These are phyloP conservation scores for Radopholus similis DNA, from an alignment of 1,140 invertebrate genomes.

Conservation along the genomic window DNA sequence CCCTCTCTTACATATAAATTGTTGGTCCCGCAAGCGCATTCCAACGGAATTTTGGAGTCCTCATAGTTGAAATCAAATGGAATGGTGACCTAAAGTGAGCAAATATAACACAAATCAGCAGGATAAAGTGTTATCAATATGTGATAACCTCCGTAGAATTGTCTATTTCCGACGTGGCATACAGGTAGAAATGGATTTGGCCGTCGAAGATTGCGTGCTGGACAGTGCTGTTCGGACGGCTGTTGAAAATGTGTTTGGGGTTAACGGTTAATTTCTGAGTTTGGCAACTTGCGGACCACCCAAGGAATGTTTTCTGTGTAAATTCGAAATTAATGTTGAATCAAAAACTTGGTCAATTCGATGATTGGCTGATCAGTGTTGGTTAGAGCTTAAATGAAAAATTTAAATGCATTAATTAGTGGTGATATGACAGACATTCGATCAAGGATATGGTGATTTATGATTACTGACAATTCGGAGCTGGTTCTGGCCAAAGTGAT, in stretches of 20 bases:
- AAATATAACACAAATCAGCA: neutral
- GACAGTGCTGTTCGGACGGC: slow-evolving; percentile 30
- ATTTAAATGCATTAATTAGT: neutral
- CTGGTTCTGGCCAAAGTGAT: no score
- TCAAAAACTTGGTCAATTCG: neutral
- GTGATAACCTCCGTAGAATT: slow-evolving; percentile 19
- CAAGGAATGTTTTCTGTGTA: neutral
- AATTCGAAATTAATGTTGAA: neutral
- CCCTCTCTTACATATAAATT: neutral
- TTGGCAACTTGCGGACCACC: slow-evolving; percentile 28
- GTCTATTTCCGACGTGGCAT: slow-evolving; percentile 33
- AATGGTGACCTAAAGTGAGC: slow-evolving; percentile 35
- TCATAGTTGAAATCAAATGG: slow-evolving; percentile 38
- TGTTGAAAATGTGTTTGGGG: no score
- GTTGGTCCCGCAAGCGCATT: slow-evolving; percentile 24
- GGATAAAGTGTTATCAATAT: neutral
- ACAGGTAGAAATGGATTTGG: slow-evolving; percentile 28
- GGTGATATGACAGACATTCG: no score
- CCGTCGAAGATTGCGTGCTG: slow-evolving; percentile 32
- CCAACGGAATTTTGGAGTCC: slow-evolving; percentile 10
- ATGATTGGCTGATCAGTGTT: no score
- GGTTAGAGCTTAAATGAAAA: neutral
- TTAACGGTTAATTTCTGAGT: no score
- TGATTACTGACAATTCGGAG: no score
- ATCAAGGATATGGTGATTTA: no score